Conservation (phyloP, 1,140 invertebrate species). For the Neodiprion fabricii region DNA sequence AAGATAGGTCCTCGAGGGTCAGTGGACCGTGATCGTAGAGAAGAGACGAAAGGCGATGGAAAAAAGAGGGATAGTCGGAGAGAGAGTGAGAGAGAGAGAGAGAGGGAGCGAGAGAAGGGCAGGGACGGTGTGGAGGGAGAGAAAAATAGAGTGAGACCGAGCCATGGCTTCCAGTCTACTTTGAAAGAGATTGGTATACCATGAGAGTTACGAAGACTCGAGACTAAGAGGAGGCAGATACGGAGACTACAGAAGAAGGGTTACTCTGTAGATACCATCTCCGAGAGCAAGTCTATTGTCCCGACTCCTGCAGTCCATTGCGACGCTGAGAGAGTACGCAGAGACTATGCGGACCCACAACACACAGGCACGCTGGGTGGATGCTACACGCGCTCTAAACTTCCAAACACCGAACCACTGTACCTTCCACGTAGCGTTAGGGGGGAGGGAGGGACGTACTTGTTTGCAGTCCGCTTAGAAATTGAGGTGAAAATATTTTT, state of each 20-base stretch:
- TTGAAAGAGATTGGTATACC: constrained; percentile 2
- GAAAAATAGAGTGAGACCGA: constrained; percentile 17
- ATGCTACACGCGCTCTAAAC: no score
- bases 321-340: no score
- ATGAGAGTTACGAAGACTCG: neutral
- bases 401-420: no score
- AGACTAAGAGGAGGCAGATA: neutral
- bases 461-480: no score
- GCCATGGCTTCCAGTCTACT: constrained; percentile 2
- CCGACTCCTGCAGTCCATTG: neutral
- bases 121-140: constrained; percentile 12
- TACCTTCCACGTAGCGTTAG: no score
- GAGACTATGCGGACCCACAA: no score
- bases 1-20: constrained; percentile 13
- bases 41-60: neutral
- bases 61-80: no score
- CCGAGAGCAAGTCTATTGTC: constrained; percentile 22
- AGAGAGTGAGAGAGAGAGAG: neutral
- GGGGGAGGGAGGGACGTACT: no score
- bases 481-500: no score
- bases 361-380: no score
- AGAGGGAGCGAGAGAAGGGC: no score
- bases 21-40: constrained; percentile 27
- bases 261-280: constrained; percentile 26
- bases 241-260: neutral